Conservation (phyloP, 2,113 vertebrate species). For the Tylochromis polylepis region DNA sequence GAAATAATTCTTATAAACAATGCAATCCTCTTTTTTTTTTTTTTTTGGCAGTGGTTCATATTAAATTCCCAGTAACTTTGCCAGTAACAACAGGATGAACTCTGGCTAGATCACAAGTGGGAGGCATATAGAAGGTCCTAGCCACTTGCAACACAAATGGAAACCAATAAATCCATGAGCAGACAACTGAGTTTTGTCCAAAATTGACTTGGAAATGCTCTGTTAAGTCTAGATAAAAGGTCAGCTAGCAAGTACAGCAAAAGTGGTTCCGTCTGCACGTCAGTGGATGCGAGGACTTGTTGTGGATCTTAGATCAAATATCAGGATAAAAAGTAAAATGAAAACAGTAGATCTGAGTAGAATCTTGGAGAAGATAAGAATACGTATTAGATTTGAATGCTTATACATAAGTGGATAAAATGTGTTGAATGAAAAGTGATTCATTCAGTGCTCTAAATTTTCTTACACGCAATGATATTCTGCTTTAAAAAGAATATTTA, state of each 20-base stretch:
- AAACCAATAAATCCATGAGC: slow-evolving; percentile 50
- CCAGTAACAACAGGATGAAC: slow-evolving; percentile 57
- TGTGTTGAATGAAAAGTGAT: neutral
- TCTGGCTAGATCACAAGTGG: slow-evolving; percentile 29
- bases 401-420: neutral
- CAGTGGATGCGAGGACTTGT: slow-evolving; percentile 8
- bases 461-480: neutral
- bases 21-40: neutral
- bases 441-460: neutral
- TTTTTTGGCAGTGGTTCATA: slow-evolving; percentile 14
- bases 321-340: slow-evolving; percentile 3
- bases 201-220: slow-evolving; percentile 18
- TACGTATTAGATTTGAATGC: neutral
- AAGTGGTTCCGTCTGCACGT: slow-evolving; percentile 51
- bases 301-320: slow-evolving; percentile 39
- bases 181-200: slow-evolving; percentile 44
- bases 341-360: slow-evolving; percentile 31
- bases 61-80: slow-evolving; percentile 26
- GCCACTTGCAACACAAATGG: slow-evolving; percentile 37
- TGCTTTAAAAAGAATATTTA: neutral
- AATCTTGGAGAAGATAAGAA: neutral
- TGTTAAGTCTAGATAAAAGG: slow-evolving; percentile 37
- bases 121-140: slow-evolving; percentile 37
- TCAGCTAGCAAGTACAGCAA: slow-evolving; percentile 26
- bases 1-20: neutral